Evolutionary conservation across 2,888 invertebrate genomes (phyloP).

Genomic region (Podotricha telesiphe): DNA sequence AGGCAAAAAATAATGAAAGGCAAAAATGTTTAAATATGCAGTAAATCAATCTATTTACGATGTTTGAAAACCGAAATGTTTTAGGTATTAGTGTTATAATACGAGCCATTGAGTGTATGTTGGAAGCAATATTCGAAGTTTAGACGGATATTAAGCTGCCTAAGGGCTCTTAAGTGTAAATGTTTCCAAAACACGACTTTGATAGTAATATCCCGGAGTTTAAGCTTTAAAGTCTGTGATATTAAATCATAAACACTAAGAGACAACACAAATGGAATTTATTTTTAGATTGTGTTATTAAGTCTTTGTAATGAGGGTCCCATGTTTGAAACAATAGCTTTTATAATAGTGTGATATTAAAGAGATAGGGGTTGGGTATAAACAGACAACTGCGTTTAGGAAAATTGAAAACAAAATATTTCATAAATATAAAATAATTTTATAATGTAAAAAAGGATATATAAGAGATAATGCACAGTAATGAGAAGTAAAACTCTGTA

Average conservation of each 20-base stretch:
- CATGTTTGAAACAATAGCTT: conserved; percentile 1
- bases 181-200: neutral
- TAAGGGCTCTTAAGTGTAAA: conserved; percentile 15
- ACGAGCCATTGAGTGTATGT: conserved; percentile 10
- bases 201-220: conserved; percentile 17
- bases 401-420: too few relatives aligned
- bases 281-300: neutral
- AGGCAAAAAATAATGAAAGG: conserved; percentile 3
- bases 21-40: conserved; percentile 21
- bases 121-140: conserved; percentile 24
- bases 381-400: neutral
- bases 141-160: conserved; percentile 25
- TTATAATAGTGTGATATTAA: neutral
- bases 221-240: conserved; percentile 13
- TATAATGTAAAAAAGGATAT: too few relatives aligned
- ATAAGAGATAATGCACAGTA: too few relatives aligned
- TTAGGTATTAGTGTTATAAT: conserved; percentile 3
- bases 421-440: too few relatives aligned
- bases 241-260: conserved; percentile 18
- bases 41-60: conserved; percentile 5
- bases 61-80: conserved; percentile 18
- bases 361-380: neutral
- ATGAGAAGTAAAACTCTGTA: too few relatives aligned
- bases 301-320: neutral
- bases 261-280: conserved; percentile 13